Conservation (phyloP, 2,888 invertebrate species). For the Baccha elongata region DNA sequence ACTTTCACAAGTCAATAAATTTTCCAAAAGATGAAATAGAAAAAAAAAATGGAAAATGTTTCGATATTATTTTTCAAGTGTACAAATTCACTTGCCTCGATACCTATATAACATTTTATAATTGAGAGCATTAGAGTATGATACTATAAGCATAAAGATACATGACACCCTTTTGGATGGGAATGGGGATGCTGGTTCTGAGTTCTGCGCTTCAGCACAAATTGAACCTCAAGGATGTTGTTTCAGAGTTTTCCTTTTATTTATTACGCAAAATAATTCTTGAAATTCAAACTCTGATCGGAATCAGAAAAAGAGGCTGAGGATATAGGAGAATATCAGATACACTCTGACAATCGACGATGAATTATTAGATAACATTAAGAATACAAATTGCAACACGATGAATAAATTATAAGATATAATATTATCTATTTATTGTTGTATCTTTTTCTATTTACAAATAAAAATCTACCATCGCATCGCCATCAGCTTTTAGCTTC, state of each 20-base stretch:
- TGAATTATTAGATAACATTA: conserved; percentile 54
- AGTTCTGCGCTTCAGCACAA: neutral
- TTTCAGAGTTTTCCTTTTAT: conserved; percentile 22
- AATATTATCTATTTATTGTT: conserved; percentile 35
- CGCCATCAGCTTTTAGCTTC: neutral
- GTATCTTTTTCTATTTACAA: neutral
- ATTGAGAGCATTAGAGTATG: neutral
- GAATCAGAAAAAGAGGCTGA: neutral
- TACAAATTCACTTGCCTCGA: neutral
- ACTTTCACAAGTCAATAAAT: conserved; percentile 60
- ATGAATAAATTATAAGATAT: conserved; percentile 28
- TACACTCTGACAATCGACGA: conserved; percentile 29
- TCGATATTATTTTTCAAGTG: conserved; percentile 48
- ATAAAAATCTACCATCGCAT: neutral
- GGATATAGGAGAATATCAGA: neutral
- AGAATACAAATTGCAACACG: conserved; percentile 3
- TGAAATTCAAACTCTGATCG: conserved; percentile 36
- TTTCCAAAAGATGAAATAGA: conserved; percentile 16
- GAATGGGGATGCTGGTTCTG: no score
- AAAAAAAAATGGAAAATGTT: conserved; percentile 38
- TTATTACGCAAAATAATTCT: conserved; percentile 47
- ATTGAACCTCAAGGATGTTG: conserved; percentile 44
- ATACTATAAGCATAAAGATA: no score
- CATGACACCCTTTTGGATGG: conserved; percentile 2
- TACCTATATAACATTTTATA: neutral